Conservation (phyloP, 1,140 invertebrate genomes). For the Cephus cinctus region DNA sequence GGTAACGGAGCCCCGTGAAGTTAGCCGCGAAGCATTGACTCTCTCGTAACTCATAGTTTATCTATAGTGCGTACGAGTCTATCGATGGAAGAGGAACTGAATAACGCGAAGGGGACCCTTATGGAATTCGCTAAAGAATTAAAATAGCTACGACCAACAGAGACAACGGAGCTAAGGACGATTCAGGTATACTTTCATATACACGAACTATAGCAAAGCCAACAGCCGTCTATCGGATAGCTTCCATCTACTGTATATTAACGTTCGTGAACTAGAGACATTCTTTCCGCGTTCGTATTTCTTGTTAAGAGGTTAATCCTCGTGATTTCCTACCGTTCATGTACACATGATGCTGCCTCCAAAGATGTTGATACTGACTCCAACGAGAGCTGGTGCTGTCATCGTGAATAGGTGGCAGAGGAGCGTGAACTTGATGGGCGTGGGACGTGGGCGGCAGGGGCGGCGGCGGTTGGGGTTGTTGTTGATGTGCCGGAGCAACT, state of each 20-base stretch:
- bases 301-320: not conserved
- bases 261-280: no score
- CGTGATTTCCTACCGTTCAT: constrained; percentile 52
- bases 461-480: constrained; percentile 29
- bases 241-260: no score
- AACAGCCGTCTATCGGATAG: no score
- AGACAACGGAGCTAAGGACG: no score
- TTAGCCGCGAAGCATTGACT: not conserved
- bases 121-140: no score
- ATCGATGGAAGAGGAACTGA: no score
- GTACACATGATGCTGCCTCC: constrained; percentile 59
- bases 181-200: no score
- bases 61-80: no score
- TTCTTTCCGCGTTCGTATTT: no score
- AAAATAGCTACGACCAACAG: no score
- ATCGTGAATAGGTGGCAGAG: constrained; percentile 52
- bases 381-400: constrained; percentile 55
- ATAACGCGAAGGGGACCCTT: no score
- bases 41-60: not conserved
- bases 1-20: not conserved
- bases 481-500: constrained; percentile 45
- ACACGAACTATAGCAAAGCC: no score
- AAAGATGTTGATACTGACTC: constrained; percentile 59
- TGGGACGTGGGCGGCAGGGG: constrained; percentile 42
- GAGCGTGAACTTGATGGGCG: constrained; percentile 54